A percentile compares a stretch with the other conserved stretches of the same genome.
phyloP scores from a whole-genome alignment of 2,113 vertebrate genomes.

The Canis aureus region DNA sequence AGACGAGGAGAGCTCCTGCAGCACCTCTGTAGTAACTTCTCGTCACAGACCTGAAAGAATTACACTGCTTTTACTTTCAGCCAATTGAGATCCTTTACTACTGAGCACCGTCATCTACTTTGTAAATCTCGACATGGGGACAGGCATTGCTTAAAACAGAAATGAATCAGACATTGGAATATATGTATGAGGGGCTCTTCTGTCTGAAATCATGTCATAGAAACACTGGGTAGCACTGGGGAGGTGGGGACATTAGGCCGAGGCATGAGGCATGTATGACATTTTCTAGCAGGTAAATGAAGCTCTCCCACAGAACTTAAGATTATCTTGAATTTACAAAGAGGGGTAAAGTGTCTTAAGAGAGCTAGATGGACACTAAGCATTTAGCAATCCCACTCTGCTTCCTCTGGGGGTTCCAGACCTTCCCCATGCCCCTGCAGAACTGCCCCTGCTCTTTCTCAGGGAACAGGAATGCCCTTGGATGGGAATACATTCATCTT shows the following conservation, averaged over 20 bases:
- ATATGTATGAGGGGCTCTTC: accelerated
- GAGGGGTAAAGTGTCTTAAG: neutral
- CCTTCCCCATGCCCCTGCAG: accelerated
- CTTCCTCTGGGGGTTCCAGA: neutral
- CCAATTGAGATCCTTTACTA: neutral
- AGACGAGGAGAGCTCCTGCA: constrained; percentile 97
- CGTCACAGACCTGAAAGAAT: constrained; percentile 95
- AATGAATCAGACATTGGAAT: neutral
- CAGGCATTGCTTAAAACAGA: neutral
- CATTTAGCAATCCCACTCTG: neutral
- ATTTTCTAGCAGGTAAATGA: neutral
- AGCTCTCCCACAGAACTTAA: neutral
- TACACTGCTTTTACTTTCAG: neutral
- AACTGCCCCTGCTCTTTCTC: neutral
- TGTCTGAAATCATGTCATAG: neutral
- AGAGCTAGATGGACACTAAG: neutral
- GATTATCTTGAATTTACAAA: neutral
- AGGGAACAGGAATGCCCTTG: neutral
- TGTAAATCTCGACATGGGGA: neutral
- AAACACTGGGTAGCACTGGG: accelerated
- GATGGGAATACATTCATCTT: neutral
- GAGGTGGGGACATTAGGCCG: accelerated
- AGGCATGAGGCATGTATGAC: neutral
- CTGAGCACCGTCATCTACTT: neutral
- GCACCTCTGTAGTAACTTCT: constrained; percentile 99